Evolutionary conservation across 2,113 vertebrate species (phyloP).

Genomic region (Sceloporus tristichus): DNA sequence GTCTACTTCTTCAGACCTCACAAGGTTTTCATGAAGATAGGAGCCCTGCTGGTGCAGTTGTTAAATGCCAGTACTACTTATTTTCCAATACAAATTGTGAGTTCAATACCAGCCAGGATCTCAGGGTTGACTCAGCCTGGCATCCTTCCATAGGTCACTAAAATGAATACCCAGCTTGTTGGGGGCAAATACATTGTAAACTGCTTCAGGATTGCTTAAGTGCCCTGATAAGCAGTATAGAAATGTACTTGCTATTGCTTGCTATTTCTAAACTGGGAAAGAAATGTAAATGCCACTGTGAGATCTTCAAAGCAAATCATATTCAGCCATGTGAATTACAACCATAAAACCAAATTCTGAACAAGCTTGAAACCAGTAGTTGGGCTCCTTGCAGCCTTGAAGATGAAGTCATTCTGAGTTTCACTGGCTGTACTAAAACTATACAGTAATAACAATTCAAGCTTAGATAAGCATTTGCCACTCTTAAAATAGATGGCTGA

Average conservation of each 20-base stretch:
- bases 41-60: too few relatives aligned
- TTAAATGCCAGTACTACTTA: too few relatives aligned
- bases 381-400: slow-evolving; percentile 2
- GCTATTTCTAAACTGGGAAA: background rate
- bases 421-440: slow-evolving; percentile 40
- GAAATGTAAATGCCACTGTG: background rate
- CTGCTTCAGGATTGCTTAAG: too few relatives aligned
- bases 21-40: background rate
- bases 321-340: background rate
- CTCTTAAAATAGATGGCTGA: slow-evolving; percentile 50
- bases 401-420: slow-evolving; percentile 58
- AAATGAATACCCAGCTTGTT: too few relatives aligned
- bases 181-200: too few relatives aligned
- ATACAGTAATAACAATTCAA: slow-evolving; percentile 36
- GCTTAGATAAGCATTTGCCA: slow-evolving; percentile 55
- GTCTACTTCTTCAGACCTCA: too few relatives aligned
- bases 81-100: too few relatives aligned
- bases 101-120: too few relatives aligned
- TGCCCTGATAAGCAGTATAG: too few relatives aligned
- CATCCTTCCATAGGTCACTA: too few relatives aligned
- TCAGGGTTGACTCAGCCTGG: too few relatives aligned
- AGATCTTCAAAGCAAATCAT: background rate
- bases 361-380: slow-evolving; percentile 19
- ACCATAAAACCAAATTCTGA: background rate
- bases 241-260: too few relatives aligned